A percentile compares a stretch with the other conserved stretches of the same genome.
These are phyloP conservation scores for Coleophora flavipennella DNA, from an alignment of 2,888 invertebrate genomes.

Conservation along the genomic window DNA sequence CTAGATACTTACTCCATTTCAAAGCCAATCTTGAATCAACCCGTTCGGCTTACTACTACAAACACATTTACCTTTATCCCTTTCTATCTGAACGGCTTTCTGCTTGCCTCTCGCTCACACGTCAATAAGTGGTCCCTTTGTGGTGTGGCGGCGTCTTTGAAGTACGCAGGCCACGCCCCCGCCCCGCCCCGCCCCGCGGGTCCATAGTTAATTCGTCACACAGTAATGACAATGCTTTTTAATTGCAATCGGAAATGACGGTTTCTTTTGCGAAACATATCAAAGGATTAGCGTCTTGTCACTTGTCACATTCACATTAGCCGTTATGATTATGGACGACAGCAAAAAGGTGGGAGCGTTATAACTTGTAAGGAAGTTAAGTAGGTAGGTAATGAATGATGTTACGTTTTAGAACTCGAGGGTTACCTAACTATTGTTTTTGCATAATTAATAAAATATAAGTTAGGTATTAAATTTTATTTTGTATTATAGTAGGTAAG, in stretches of 20 bases:
- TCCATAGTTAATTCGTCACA: constrained; percentile 62
- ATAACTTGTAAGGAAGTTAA: too few species aligned
- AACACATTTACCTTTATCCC: constrained; percentile 36
- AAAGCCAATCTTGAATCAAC: constrained; percentile 57
- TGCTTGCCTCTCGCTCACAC: constrained; percentile 29
- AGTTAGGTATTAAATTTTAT: too few species aligned
- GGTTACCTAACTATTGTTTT: too few species aligned
- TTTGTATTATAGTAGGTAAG: too few species aligned
- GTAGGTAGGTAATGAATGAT: too few species aligned
- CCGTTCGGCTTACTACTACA: constrained; percentile 61
- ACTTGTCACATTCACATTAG: too few species aligned
- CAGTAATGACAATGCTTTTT: constrained; percentile 63
- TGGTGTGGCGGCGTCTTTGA: constrained; percentile 59
- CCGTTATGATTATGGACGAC: too few species aligned
- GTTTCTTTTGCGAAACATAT: constrained; percentile 25
- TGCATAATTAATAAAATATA: too few species aligned
- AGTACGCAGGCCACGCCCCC: constrained; percentile 50
- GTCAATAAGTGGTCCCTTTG: constrained; percentile 48
- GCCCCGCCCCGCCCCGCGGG: constrained; percentile 34
- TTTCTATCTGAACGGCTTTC: constrained; percentile 15
- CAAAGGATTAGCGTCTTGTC: constrained; percentile 20
- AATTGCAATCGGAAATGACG: constrained; percentile 52
- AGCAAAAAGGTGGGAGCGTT: too few species aligned
- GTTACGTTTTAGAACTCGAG: too few species aligned
- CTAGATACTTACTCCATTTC: constrained; percentile 49